A percentile compares a stretch with the other conserved stretches of the same genome.
Evolutionary conservation across 2,797 vertebrate species (phyloP).

Genomic region (Acestrorhynchus altus): DNA sequence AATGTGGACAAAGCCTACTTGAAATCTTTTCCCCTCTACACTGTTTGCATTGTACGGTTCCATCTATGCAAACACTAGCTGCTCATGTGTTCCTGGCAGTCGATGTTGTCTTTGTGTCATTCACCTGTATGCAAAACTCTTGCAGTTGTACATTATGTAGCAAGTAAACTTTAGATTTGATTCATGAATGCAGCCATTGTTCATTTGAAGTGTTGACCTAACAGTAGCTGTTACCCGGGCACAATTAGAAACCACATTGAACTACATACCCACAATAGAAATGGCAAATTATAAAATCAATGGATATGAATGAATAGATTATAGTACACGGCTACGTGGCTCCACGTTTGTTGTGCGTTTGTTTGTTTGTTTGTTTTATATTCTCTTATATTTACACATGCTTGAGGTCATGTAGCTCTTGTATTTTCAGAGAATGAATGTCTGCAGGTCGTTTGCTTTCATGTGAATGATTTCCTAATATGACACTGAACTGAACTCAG

Average conservation of each 20-base stretch:
- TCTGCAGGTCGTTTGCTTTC: not conserved
- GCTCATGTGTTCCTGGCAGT: not conserved
- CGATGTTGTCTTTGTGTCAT: not conserved
- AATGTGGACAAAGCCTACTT: not conserved
- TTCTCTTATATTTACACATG: too few relatives aligned
- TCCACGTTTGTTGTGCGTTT: too few relatives aligned
- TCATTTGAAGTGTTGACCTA: not conserved
- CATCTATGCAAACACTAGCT: not conserved
- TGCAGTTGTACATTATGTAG: not conserved
- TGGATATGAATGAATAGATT: too few relatives aligned
- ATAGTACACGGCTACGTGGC: too few relatives aligned
- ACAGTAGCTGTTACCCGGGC: not conserved
- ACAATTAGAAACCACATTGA: not conserved
- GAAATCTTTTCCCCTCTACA: not conserved
- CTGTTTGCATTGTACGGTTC: not conserved
- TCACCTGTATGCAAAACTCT: not conserved
- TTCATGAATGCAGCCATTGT: not conserved
- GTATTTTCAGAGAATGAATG: not conserved
- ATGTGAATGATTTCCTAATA: not conserved
- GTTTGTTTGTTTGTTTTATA: too few relatives aligned
- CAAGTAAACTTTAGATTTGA: not conserved
- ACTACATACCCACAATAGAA: too few relatives aligned
- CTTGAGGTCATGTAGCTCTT: not conserved
- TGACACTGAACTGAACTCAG: too few relatives aligned
- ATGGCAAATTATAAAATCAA: too few relatives aligned